A percentile compares a stretch with the other conserved stretches of the same genome.
Evolutionary conservation across 2,113 vertebrate species (phyloP).

Genomic region (Alosa alosa): DNA sequence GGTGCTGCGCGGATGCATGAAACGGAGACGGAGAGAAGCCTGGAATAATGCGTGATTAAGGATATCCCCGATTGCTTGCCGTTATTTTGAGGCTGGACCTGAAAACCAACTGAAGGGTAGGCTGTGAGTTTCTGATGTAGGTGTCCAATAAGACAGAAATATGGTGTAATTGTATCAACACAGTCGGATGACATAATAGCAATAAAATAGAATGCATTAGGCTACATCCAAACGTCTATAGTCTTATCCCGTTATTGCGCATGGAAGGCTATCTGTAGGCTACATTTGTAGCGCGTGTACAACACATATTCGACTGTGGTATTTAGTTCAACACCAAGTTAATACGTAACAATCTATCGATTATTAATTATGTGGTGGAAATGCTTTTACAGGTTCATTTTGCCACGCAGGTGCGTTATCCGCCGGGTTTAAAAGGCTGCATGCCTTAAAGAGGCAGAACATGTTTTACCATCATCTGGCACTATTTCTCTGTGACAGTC

Average conservation of each 20-base stretch:
- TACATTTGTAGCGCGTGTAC: background rate
- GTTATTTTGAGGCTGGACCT: conserved; percentile 19
- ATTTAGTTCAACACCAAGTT: background rate
- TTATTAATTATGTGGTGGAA: conserved; percentile 6
- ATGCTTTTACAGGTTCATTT: conserved; percentile 21
- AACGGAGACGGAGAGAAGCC: conserved; percentile 36
- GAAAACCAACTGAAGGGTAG: background rate
- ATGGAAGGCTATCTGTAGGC: background rate
- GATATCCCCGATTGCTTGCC: conserved; percentile 18
- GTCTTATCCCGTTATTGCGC: conserved; percentile 3
- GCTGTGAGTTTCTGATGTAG: conserved; percentile 12
- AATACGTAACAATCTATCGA: background rate
- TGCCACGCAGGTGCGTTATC: conserved; percentile 46
- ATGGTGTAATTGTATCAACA: background rate
- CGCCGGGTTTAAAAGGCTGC: conserved; percentile 33
- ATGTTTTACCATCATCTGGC: background rate
- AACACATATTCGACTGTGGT: background rate
- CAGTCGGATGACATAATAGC: background rate
- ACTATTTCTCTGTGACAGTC: background rate
- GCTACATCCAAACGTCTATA: background rate
- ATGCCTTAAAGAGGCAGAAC: conserved; percentile 36
- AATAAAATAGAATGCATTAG: background rate
- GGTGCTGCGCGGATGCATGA: background rate
- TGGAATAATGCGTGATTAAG: conserved; percentile 39
- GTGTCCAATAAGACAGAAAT: conserved; percentile 24